phyloP scores from a whole-genome alignment of 1,140 invertebrate species.

The Brachionus calyciflorus region DNA sequence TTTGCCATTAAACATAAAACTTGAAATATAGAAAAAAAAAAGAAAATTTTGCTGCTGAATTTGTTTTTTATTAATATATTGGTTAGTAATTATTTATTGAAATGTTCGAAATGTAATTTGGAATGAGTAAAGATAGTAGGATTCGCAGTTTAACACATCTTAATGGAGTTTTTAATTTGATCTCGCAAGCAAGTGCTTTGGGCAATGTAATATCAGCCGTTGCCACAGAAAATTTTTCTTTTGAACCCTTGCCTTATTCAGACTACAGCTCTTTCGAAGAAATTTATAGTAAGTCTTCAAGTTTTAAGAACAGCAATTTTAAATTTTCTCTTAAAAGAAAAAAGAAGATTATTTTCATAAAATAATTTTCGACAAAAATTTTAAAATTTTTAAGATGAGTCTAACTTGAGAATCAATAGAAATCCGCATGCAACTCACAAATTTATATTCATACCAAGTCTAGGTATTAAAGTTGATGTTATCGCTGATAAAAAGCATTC shows the following conservation, averaged over 20 bases:
- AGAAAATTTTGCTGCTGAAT: no score
- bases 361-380: no score
- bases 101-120: no score
- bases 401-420: background rate
- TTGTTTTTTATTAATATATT: no score
- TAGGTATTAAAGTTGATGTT: background rate
- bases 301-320: no score
- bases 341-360: no score
- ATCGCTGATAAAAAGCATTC: background rate
- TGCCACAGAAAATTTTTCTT: background rate
- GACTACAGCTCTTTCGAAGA: background rate
- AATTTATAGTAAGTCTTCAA: background rate
- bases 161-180: background rate
- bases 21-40: no score
- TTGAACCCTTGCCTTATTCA: constrained; percentile 12
- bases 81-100: no score
- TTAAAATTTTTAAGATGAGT: background rate
- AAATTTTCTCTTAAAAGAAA: no score
- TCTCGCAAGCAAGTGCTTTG: background rate
- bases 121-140: no score
- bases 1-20: no score
- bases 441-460: background rate
- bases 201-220: background rate
- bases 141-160: no score
- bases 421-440: background rate